Evolutionary conservation across 1,140 invertebrate genomes (phyloP), one percentile per base, ranked within the genome.

Genomic region (Eriocheir sinensis): DNA sequence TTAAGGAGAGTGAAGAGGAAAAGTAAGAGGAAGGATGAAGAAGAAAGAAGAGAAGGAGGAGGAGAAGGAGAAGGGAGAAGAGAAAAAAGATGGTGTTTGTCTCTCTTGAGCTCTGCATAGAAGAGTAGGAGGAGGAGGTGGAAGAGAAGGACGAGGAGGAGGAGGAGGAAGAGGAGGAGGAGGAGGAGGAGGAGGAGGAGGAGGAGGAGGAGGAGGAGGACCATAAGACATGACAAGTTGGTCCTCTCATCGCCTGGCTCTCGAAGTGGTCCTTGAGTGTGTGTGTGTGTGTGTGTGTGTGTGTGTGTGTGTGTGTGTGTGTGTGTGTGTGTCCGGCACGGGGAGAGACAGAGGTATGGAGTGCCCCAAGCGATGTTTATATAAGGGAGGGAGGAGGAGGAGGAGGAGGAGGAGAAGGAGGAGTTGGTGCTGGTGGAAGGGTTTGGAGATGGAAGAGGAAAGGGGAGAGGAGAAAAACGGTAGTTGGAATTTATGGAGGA

Each of bases 271-370:
- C 48, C 48, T 53, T 53, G 48, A 53, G 80, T 81, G 12, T 21
- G 80, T n/a, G n/a, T n/a, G 80, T 81, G 12, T n/a, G 12, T 81
- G n/a, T 81, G n/a, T 81, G 80, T 81, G 80, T 81, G 80, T 81
- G 80, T 81, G 80, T 81, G 80, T 72, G 53, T 72, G 53, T 72
- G 53, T 72, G 53, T 72, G 53, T 72, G 53, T 81, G 80, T 81
- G 80, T 81, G 80, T 81, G 80, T 81, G 80, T 81, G 80, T 81
- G 80, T 81, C 30, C 34, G 80, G 80, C 34, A 15, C 17, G n/a
- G 80, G 12, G 80, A 81, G 12, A 53, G n/a, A 53, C 21, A 21
- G 48, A 53, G 48, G 48, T 53, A 53, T 53, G 48, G 48, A 53
- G 48, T 21, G 48, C 48, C 48, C 21, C 48, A 17, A 21, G 48